These are phyloP conservation scores for Cephus rjabovi DNA, from an alignment of 2,888 invertebrate genomes.

Conservation along the genomic window DNA sequence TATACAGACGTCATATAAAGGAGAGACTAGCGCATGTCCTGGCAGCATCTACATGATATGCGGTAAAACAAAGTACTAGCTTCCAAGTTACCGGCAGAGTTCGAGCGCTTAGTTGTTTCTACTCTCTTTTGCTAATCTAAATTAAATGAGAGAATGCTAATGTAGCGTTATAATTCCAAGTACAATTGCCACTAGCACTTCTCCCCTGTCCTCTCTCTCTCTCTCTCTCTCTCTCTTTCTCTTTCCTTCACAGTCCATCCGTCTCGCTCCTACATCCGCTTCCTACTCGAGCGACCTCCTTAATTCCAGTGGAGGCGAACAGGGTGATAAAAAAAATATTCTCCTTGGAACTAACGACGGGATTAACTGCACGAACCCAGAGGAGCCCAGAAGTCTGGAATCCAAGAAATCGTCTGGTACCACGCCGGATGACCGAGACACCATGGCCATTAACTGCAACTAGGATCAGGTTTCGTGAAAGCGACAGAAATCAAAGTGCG, in stretches of 20 bases:
- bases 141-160: conserved; percentile 54
- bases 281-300: neutral
- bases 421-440: neutral
- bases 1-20: neutral
- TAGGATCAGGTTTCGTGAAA: neutral
- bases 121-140: conserved; percentile 44
- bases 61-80: conserved; percentile 39
- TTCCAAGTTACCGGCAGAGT: conserved; percentile 20
- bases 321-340: neutral
- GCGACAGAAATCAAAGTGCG: neutral
- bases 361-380: neutral
- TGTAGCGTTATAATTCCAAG: conserved; percentile 50
- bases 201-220: neutral
- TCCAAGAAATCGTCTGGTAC: neutral
- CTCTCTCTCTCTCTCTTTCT: neutral
- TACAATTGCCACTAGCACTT: conserved; percentile 19
- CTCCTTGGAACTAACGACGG: neutral
- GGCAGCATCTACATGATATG: conserved; percentile 47
- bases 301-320: neutral
- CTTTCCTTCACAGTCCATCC: neutral
- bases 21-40: neutral
- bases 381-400: neutral
- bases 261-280: neutral
- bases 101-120: conserved; percentile 16
- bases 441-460: neutral